phyloP scores from a whole-genome alignment of 2,888 invertebrate genomes.

The Muscina levida region DNA sequence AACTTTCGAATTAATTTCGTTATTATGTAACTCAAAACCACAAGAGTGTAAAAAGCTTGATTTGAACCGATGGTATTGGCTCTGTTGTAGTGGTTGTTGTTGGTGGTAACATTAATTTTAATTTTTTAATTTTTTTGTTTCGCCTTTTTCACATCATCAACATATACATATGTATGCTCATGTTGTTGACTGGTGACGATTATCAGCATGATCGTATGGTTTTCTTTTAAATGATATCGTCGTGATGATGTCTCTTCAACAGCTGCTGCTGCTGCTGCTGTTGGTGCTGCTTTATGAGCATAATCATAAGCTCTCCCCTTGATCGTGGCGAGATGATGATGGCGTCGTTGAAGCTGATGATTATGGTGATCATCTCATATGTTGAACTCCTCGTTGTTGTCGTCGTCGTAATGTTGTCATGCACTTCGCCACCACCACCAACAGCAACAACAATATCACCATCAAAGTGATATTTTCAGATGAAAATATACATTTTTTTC shows the following conservation, averaged over 20 bases:
- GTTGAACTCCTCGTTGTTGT: background rate
- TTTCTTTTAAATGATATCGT: constrained; percentile 31
- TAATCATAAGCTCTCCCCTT: background rate
- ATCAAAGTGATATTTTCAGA: constrained; percentile 44
- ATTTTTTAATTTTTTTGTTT: constrained; percentile 24
- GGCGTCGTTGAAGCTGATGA: no score
- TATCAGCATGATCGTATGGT: background rate
- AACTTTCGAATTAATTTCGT: constrained; percentile 62
- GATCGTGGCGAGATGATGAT: no score
- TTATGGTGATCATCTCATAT: constrained; percentile 36
- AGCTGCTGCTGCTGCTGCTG: no score
- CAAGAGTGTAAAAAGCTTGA: constrained; percentile 21
- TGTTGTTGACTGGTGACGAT: constrained; percentile 34
- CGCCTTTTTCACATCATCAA: constrained; percentile 6
- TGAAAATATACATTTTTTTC: constrained; percentile 50
- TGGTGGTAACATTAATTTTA: constrained; percentile 50
- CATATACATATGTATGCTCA: background rate
- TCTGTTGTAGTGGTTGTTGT: constrained; percentile 34
- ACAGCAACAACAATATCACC: no score
- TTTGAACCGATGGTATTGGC: no score
- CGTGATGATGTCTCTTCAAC: no score
- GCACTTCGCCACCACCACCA: background rate
- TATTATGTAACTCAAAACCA: constrained; percentile 60
- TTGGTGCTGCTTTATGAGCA: constrained; percentile 18
- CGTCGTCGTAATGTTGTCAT: constrained; percentile 18